Base-by-base conservation (phyloP, 2,888 invertebrate species). In the Xylota segnis region DNA sequence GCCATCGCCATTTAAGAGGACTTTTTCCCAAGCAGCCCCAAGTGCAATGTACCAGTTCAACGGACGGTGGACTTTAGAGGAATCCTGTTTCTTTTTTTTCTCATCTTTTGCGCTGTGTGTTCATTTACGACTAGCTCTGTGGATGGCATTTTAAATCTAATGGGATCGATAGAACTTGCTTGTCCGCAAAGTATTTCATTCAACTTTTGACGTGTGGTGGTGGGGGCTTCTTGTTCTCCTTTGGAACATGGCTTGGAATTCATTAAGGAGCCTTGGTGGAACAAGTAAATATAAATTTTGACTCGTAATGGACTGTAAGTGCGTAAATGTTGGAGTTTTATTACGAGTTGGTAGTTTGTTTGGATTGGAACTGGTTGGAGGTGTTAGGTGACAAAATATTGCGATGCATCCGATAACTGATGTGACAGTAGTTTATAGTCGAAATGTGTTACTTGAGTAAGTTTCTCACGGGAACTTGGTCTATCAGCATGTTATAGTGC, bases 41-140 rank as follows among this genome's bases (percentile, higher is more conserved):
- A 54, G 68, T 34, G 45, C 77, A 70, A 23, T 45, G 14, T 78
- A 71, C 54, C 71, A 78, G 78, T 71, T 71, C 78, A 78, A 78
- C 37, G 78, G 71, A 71, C 63, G 78, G 27, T 71, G 32, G 56
- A 47, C 63, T 71, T 78, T 47, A 54, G 29, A 16, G 37, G 63
- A 71, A 78, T 78, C 78, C 71, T 78, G 78, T 78, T 78, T 71
- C 43, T 45, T 16, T 14, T 10, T 54, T 68, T 47, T 34, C 9
- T 54, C n/a, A 16, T n/a, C 34, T 47, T 58, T 71, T 14, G 14
- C 47, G 4, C 12, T 37, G 58, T 43, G 9, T 43, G 9, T 63
- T 63, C 63, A 63, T 74, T 52, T 43, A 61, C 59, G 34, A 59
- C 27, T 29, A 52, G 43, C 59, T n/a, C n/a, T 40, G 37, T 14